Conservation (phyloP, 2,113 vertebrate genomes). For the Recurvirostra avosetta region DNA sequence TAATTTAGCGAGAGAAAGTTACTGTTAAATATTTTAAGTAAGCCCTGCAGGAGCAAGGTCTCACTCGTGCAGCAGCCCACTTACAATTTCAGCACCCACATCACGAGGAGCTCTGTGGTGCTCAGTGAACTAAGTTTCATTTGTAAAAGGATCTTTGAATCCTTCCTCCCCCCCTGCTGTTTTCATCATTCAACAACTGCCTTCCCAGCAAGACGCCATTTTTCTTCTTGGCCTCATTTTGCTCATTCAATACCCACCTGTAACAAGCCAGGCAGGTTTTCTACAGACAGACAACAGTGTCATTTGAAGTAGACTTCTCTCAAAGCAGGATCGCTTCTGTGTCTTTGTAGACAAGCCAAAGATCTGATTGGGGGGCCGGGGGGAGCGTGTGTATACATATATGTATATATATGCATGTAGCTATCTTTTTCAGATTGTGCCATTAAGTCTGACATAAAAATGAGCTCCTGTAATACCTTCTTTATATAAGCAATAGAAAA, state of each 20-base stretch:
- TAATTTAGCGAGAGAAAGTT: background rate
- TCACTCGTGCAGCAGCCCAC: background rate
- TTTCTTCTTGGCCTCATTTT: background rate
- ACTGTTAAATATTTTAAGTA: background rate
- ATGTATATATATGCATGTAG: background rate
- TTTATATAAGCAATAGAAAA: background rate
- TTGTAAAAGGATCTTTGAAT: background rate
- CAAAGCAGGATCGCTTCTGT: background rate
- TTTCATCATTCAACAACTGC: background rate
- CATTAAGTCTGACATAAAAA: background rate
- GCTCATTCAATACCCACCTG: background rate
- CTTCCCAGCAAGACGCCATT: background rate
- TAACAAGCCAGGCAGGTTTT: background rate
- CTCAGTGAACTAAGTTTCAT: background rate
- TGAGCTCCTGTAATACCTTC: background rate
- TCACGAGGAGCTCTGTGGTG: no score
- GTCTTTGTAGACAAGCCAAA: background rate
- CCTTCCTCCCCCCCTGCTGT: accelerated
- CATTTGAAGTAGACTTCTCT: background rate
- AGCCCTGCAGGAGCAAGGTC: background rate
- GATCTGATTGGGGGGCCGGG: background rate
- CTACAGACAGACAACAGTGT: background rate
- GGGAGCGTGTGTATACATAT: background rate
- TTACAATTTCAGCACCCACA: background rate
- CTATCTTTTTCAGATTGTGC: background rate